Evolutionary conservation across 2,797 vertebrate genomes (phyloP), one percentile per base, ranked within the genome.

Genomic region (Peromyscus eremicus): DNA sequence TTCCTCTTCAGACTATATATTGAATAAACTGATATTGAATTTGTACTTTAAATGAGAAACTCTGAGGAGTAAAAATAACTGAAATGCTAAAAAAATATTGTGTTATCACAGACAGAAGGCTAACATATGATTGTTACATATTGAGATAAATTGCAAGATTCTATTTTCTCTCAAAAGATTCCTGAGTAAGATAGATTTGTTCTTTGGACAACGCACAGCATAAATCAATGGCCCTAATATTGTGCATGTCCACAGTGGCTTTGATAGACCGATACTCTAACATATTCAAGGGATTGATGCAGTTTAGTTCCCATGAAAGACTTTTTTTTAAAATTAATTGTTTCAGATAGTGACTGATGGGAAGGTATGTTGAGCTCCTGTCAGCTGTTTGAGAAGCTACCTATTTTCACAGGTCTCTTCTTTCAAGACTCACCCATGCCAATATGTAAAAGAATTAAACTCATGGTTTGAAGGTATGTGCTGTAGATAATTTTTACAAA

Each of bases 21-120:
- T 83, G 27, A 84, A 3, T 96, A 97, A 97, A 97, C 83, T 96
- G 79, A 96, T 89, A 95, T 80, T 97, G 91, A 98, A 97, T 98
- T 96, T 97, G 81, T 80, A 95, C 5, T 29, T 75, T 92, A 94
- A 71, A 4, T 86, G 75, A 49, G 32, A 93, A 83, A 89, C 94
- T 92, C 87, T 97, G 86, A 97, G 92, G 97, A 43, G 92, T 97
- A 97, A 98, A 94, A 97, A 96, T 97, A 94, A 75, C 91, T 97
- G 93, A 96, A 81, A 27, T 46, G 25, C 49, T 96, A 70, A 75
- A 87, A 86, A 27, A 64, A n/a, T 75, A 17, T 5, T 89, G 25
- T 84, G 77, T 62, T 85, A 96, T 92, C 77, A 80, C 90, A 13
- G 76, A 92, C 49, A 92, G 84, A 92, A 32, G 84, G 1, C 57